These are phyloP conservation scores for Plutella xylostella DNA, from an alignment of 2,888 invertebrate genomes.

Conservation along the genomic window DNA sequence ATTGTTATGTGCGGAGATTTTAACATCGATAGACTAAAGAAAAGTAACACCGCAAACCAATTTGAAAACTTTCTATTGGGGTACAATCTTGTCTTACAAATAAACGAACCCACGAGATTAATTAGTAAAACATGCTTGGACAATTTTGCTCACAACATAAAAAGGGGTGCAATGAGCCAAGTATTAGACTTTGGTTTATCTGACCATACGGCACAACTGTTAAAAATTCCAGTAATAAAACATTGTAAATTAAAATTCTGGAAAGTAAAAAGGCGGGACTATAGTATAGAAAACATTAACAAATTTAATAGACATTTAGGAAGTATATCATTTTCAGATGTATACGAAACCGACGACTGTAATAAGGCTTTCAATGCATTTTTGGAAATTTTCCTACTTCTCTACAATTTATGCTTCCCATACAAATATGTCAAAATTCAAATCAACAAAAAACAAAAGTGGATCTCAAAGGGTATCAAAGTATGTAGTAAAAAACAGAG, in stretches of 20 bases:
- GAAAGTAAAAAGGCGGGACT: background rate
- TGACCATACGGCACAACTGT: background rate
- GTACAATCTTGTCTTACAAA: background rate
- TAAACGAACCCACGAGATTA: background rate
- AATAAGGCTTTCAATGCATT: slow-evolving; percentile 8
- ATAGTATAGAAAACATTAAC: background rate
- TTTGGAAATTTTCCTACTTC: slow-evolving; percentile 2
- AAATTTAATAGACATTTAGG: slow-evolving; percentile 3
- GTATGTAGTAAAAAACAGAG: too few species aligned
- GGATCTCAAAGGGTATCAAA: too few species aligned
- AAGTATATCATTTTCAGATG: slow-evolving; percentile 5
- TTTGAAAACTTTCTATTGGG: background rate
- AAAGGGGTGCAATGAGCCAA: background rate
- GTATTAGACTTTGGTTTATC: background rate
- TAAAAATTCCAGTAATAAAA: background rate
- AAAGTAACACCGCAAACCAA: background rate
- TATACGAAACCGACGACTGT: background rate
- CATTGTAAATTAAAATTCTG: background rate
- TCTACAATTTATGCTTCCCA: slow-evolving; percentile 11
- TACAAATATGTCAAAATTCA: too few species aligned
- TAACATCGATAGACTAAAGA: background rate
- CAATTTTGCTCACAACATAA: slow-evolving; percentile 1
- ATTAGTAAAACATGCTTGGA: background rate
- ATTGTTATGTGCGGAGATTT: slow-evolving; percentile 11
- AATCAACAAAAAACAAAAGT: too few species aligned